Base-by-base conservation (phyloP, 1,140 invertebrate genomes). In the Saxidomus purpurata region DNA sequence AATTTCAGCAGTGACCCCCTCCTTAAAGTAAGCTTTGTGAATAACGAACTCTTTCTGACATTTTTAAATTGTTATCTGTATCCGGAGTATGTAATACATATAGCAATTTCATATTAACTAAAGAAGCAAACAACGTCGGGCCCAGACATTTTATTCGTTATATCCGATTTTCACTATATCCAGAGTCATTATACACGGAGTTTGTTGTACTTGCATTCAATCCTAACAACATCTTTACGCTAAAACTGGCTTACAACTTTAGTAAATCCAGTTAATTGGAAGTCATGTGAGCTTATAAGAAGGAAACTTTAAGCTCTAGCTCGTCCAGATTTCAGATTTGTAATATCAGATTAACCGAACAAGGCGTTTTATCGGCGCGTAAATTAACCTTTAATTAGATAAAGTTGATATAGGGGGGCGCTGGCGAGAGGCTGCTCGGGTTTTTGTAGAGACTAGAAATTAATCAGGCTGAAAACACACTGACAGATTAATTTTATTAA, bases 401-500 rank as follows among this genome's bases (percentile, higher is more conserved):
- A 52, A 31, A 79, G 40, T 79, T 52, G 43, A 79, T 55, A 38
- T 71, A 71, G n/a, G 67, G 67, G 61, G 76, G 34, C 25, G 40
- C 43, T 55, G 28, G n/a, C 28, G 76, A 47, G 40, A 79, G 28
- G 11, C 25, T 49, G 17, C 38, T 9, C 49, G 28, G 40, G 40
- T 6, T 63, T 67, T 38, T 63, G 36, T n/a, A 22, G 52, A 82
- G 40, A 82, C 49, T 25, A 82, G 34, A 67, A 82, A 82, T 82
- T 82, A 82, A 82, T 82, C 49, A 59, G 55, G 8, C 80, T 67
- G 80, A 34, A 82, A 67, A 63, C 36, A 25, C 31, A 17, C 15
- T 63, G 80, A 82, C 80, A 63, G 55, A 82, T 82, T 82, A 82
- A 82, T 82, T 82, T 47, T 36, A 82, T 82, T 82, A 82, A 82